Conservation (phyloP, 2,888 invertebrate genomes). For the Crocallis elinguaria region DNA sequence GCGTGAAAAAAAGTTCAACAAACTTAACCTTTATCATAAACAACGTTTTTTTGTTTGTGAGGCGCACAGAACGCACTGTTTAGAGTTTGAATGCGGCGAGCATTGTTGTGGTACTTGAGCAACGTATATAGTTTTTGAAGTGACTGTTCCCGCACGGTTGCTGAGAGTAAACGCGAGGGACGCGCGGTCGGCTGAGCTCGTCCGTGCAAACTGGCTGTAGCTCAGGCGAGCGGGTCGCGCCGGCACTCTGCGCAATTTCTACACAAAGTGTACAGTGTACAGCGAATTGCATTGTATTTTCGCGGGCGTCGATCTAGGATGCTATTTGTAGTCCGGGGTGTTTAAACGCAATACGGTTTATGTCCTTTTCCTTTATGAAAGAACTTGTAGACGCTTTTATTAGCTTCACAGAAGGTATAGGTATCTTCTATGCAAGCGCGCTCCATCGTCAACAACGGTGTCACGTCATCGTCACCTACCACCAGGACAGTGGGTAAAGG, state of each 20-base stretch:
- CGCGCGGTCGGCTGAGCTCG: constrained; percentile 64
- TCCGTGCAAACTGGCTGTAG: constrained; percentile 56
- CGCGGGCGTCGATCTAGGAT: constrained; percentile 38
- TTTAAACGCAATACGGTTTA: constrained; percentile 32
- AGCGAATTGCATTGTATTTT: constrained; percentile 49
- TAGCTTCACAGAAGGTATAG: background rate
- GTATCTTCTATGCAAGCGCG: no score
- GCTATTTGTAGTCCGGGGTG: constrained; percentile 27
- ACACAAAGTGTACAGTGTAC: constrained; percentile 45
- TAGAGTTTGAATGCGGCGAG: background rate
- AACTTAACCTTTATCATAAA: constrained; percentile 67
- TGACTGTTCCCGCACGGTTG: constrained; percentile 41
- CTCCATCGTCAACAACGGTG: no score
- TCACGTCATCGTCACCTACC: no score
- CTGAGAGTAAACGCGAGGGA: constrained; percentile 54
- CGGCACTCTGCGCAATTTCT: constrained; percentile 72
- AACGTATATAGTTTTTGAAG: constrained; percentile 39
- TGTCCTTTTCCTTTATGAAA: constrained; percentile 22
- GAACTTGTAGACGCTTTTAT: background rate
- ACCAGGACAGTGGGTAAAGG: no score
- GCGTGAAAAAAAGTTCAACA: constrained; percentile 78
- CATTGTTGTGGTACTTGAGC: constrained; percentile 4
- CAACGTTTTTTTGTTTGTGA: constrained; percentile 40
- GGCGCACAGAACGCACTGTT: constrained; percentile 34
- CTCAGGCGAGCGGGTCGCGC: constrained; percentile 49